Evolutionary conservation across 2,797 vertebrate genomes (phyloP).

Genomic region (Novumbra hubbsi): DNA sequence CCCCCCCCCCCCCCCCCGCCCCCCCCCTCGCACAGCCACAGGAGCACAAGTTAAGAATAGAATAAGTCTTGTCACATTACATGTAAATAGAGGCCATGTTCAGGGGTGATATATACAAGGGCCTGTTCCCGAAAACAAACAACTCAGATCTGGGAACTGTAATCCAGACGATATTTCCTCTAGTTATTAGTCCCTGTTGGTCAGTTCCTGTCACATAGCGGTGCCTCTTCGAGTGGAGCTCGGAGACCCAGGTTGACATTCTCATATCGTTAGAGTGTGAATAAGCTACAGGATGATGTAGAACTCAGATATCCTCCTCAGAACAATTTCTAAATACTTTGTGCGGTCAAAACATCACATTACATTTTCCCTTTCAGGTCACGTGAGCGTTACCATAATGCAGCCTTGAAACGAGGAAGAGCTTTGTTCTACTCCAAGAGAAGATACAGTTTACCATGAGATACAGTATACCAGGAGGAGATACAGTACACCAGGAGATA

Average conservation of each 20-base stretch:
- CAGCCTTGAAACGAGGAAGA: conserved; percentile 45
- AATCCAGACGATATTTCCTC: conserved; percentile 40
- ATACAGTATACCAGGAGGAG: too few species aligned
- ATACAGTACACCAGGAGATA: too few species aligned
- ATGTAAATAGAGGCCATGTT: conserved; percentile 60
- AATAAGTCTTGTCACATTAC: conserved; percentile 75
- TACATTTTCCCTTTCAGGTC: conserved; percentile 25
- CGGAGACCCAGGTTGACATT: conserved; percentile 57
- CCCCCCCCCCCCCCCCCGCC: neutral
- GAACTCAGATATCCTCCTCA: conserved; percentile 34
- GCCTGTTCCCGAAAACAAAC: conserved; percentile 47
- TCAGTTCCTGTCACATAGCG: conserved; percentile 71
- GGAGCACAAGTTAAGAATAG: conserved; percentile 73
- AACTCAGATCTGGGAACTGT: conserved; percentile 28
- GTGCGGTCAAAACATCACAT: conserved; percentile 35
- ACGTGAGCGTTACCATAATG: conserved; percentile 19
- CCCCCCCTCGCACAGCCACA: conserved; percentile 51
- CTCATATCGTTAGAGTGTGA: conserved; percentile 43
- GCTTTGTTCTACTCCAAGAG: neutral
- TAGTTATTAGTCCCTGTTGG: conserved; percentile 64
- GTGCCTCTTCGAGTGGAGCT: conserved; percentile 45
- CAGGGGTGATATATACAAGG: conserved; percentile 47
- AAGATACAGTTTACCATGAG: too few species aligned
- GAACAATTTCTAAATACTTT: conserved; percentile 4
- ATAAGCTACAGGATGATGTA: conserved; percentile 38